These are phyloP conservation scores for Psittacula cyanocephala DNA, from an alignment of 2,113 vertebrate species.

Conservation along the genomic window DNA sequence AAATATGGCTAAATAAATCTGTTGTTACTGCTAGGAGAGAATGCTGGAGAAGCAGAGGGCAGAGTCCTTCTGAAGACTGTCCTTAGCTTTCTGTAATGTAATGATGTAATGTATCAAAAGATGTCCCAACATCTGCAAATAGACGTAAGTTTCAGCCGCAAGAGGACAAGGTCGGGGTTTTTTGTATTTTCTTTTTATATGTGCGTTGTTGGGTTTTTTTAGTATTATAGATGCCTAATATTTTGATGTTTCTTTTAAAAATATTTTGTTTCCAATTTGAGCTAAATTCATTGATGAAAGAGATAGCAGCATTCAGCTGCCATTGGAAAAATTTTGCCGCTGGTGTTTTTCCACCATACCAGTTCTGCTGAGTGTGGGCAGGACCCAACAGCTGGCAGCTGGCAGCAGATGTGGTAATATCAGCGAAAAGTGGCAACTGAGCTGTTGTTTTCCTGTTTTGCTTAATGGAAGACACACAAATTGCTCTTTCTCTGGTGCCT, in stretches of 20 bases:
- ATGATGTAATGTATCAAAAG: not conserved
- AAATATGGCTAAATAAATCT: not conserved
- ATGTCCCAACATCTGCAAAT: not conserved
- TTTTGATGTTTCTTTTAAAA: not conserved
- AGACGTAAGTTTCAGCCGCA: not conserved
- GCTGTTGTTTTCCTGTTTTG: not conserved
- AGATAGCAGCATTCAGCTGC: not conserved
- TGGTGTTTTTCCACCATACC: not conserved
- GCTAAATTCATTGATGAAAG: not conserved
- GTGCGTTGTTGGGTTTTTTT: not conserved
- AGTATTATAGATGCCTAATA: not conserved
- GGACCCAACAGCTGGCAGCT: not conserved
- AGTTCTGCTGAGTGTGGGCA: not conserved
- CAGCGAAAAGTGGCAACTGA: not conserved
- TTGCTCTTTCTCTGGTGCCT: not conserved
- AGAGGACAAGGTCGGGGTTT: not conserved
- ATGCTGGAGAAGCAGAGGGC: not conserved
- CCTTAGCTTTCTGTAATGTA: not conserved
- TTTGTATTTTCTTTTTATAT: not conserved
- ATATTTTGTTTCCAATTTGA: not conserved
- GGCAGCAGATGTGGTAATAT: not conserved
- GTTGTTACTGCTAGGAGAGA: not conserved
- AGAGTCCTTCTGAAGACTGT: not conserved
- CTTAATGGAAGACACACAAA: not conserved
- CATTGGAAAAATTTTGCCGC: not conserved